Conservation (phyloP, 1,140 invertebrate genomes). For the Hylyphantes graminicola region DNA sequence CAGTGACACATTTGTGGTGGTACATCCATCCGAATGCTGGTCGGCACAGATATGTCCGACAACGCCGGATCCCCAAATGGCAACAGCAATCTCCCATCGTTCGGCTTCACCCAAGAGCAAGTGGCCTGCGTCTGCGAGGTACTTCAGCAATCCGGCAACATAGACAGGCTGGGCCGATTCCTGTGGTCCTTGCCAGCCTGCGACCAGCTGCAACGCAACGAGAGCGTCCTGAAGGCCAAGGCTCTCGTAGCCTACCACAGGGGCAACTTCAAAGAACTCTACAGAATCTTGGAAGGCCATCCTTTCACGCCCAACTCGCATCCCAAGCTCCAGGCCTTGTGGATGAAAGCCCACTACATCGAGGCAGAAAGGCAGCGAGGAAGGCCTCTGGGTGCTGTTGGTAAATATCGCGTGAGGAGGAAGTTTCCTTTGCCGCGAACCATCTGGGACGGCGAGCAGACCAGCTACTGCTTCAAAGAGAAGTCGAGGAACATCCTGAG, state of each 20-base stretch:
- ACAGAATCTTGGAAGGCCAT: conserved; percentile 93
- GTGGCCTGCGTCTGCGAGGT: conserved; percentile 99
- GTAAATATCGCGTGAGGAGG: conserved; percentile 93
- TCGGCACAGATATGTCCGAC: conserved; percentile 42
- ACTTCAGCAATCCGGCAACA: conserved; percentile 95
- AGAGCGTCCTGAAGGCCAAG: conserved; percentile 98
- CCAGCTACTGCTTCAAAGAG: conserved; percentile 98
- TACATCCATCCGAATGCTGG: conserved; percentile 7
- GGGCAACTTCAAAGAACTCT: conserved; percentile 96
- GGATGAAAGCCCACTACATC: conserved; percentile 75
- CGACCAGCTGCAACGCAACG: conserved; percentile 91
- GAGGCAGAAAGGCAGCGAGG: conserved; percentile 71
- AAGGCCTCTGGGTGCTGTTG: conserved; percentile 79
- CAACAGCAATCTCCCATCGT: conserved; percentile 81
- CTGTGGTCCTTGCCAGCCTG: conserved; percentile 97
- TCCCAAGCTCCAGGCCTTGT: conserved; percentile 88
- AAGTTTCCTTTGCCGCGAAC: conserved; percentile 96
- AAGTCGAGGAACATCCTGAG: conserved; percentile 87
- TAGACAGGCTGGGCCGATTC: conserved; percentile 93
- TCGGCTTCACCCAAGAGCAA: conserved; percentile 98
- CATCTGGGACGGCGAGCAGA: conserved; percentile 99
- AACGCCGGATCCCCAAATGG: conserved; percentile 44
- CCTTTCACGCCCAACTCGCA: conserved; percentile 97
- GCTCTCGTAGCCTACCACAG: conserved; percentile 97
- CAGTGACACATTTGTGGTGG: too few species aligned